Evolutionary conservation across 2,888 invertebrate species (phyloP).

Genomic region (Quadroppia sp.): DNA sequence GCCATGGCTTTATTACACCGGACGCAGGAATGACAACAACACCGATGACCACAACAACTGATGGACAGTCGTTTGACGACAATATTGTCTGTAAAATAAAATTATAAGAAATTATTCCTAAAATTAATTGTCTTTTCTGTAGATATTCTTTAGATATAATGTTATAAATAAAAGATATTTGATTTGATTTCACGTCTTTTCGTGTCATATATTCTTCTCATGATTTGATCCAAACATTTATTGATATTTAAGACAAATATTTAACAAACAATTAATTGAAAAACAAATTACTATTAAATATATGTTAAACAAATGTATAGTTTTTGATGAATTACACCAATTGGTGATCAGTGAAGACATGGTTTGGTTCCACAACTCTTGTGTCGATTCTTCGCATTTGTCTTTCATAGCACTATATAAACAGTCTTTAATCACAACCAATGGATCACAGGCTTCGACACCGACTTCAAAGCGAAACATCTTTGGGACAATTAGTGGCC

Average conservation of each 20-base stretch:
- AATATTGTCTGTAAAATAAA: too few species aligned
- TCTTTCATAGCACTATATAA: background rate
- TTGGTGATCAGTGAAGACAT: slow-evolving; percentile 1
- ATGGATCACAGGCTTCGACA: slow-evolving; percentile 24
- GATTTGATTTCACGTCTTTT: too few species aligned
- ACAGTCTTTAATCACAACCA: slow-evolving; percentile 4
- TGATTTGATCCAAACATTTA: too few species aligned
- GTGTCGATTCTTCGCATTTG: slow-evolving; percentile 3
- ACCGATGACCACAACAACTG: too few species aligned
- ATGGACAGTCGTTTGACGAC: too few species aligned
- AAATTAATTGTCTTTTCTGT: too few species aligned
- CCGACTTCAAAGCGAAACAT: slow-evolving; percentile 41
- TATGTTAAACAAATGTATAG: background rate
- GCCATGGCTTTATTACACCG: background rate
- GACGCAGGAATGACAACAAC: too few species aligned
- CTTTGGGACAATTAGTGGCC: slow-evolving; percentile 30
- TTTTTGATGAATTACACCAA: slow-evolving; percentile 36
- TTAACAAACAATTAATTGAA: background rate
- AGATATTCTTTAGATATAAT: too few species aligned
- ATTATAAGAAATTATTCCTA: too few species aligned
- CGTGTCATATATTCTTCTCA: too few species aligned
- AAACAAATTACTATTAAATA: background rate
- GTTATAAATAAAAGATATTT: too few species aligned
- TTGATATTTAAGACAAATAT: too few species aligned
- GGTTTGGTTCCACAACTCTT: slow-evolving; percentile 17